Base-by-base conservation (phyloP, 2,888 invertebrate species). In the Sceliomorpha sp. region DNA sequence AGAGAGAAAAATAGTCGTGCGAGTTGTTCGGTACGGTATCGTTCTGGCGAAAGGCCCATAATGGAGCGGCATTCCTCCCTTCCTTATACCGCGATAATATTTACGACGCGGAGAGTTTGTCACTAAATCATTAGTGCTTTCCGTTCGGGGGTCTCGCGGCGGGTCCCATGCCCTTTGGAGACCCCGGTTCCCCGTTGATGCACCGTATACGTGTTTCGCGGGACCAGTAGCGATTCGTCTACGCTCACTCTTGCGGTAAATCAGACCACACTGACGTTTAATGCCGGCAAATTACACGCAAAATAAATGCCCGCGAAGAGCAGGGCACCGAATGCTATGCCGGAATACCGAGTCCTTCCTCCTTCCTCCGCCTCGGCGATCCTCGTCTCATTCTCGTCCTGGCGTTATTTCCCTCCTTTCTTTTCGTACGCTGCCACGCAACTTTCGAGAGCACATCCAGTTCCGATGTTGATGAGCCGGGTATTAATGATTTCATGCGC, bases 271-370 rank as follows among this genome's bases (percentile, higher is more conserved):
- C 78, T 82, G 86, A 85, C 85, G 81, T 85, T 86, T 83, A 86
- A 85, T 84, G 74, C 83, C 84, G 76, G 84, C 86, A 85, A 85
- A 86, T 86, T 86, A 85, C 84, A 82, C 84, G 86, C 81, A 78
- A 83, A 86, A 85, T 83, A 84, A 86, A 86, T 85, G 83, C 79
- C 72, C 74, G 69, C 74, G 62, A 70, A 60, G 73, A 70, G 63
- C 70, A 56, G 55, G 66, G 42, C 67, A 48, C n/a, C 69, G 62
- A 36, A 42, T 47, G 32, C 55, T 56, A 14, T 26, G 12, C 44
- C 24, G 14, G 24, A 27, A 26, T 48, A 9, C 27, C 45, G 26
- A 5, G 9, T 31, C 24, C 36, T 27, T 39, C 20, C 12, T 48
- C 34, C 14, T 13, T 15, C 17, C n/a, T 6, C n/a, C n/a, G n/a